Percentiles rank a stretch among this genome's conserved stretches.
phyloP scores from a whole-genome alignment of 2,797 vertebrate genomes.

The Tympanoctomys barrerae region DNA sequence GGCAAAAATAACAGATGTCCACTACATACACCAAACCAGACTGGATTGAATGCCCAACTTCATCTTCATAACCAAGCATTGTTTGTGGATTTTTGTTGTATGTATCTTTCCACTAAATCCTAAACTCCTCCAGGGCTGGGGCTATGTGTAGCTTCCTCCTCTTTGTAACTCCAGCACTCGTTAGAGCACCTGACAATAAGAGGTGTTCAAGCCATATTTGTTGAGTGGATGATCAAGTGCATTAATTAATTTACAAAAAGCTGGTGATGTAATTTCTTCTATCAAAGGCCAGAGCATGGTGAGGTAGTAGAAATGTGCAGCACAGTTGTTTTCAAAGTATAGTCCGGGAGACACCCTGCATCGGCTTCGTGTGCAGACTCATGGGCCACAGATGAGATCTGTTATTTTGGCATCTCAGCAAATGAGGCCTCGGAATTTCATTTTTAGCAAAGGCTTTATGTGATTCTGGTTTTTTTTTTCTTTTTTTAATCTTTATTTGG shows the following conservation, averaged over 20 bases:
- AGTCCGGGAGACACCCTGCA: background rate
- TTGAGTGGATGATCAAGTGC: background rate
- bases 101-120: constrained; percentile 18
- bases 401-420: background rate
- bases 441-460: background rate
- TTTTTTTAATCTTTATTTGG: too few species aligned
- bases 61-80: constrained; percentile 54
- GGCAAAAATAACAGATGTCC: constrained; percentile 74
- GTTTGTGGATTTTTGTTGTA: background rate
- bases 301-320: background rate
- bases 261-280: background rate
- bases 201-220: background rate
- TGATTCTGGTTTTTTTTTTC: background rate
- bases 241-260: constrained; percentile 23
- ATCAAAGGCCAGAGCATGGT: background rate
- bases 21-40: constrained; percentile 63
- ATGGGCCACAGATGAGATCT: background rate
- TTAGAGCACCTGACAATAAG: background rate
- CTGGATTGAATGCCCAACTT: constrained; percentile 61
- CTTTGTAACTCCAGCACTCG: background rate
- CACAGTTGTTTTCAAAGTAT: background rate
- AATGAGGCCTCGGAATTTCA: background rate
- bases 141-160: background rate
- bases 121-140: background rate
- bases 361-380: background rate